Conservation (phyloP, 2,797 vertebrate species). For the Mormyrops boulengeri region DNA sequence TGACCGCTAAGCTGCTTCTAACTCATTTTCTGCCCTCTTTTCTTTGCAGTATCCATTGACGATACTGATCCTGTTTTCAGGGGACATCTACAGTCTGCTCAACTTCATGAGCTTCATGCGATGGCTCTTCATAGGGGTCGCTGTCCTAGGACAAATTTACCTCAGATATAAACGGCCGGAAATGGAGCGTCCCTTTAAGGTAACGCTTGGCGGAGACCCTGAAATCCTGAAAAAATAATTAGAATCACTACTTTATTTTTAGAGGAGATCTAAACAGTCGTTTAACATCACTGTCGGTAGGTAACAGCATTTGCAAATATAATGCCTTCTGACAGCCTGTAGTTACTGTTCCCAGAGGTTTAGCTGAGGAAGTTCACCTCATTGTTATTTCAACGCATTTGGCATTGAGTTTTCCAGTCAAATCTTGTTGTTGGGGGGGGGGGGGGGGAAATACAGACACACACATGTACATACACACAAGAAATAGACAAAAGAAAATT, state of each 20-base stretch:
- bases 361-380: not conserved
- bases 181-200: slow-evolving; percentile 93
- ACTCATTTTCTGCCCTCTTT: slow-evolving; percentile 3
- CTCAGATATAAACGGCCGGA: slow-evolving; percentile 83
- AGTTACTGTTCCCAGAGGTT: not conserved
- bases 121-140: slow-evolving; percentile 94
- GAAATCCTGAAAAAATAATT: not conserved
- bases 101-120: slow-evolving; percentile 97
- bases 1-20: not conserved
- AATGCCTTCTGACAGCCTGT: slow-evolving; percentile 4
- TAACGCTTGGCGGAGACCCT: slow-evolving; percentile 31
- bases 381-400: not conserved
- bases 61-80: slow-evolving; percentile 81
- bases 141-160: slow-evolving; percentile 86
- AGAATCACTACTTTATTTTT: not conserved
- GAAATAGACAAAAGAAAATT: not conserved
- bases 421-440: not conserved
- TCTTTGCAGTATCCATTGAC: slow-evolving; percentile 79
- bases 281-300: not conserved
- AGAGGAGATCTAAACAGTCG: not conserved
- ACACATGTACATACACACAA: not conserved
- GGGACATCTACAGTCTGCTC: slow-evolving; percentile 88
- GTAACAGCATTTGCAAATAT: not conserved
- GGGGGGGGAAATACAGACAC: not conserved
- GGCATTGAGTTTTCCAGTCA: not conserved